Percentiles rank a stretch among this genome's conserved stretches.
These are phyloP conservation scores for Matsumurasca onukii DNA, from an alignment of 1,140 invertebrate species.

Conservation along the genomic window DNA sequence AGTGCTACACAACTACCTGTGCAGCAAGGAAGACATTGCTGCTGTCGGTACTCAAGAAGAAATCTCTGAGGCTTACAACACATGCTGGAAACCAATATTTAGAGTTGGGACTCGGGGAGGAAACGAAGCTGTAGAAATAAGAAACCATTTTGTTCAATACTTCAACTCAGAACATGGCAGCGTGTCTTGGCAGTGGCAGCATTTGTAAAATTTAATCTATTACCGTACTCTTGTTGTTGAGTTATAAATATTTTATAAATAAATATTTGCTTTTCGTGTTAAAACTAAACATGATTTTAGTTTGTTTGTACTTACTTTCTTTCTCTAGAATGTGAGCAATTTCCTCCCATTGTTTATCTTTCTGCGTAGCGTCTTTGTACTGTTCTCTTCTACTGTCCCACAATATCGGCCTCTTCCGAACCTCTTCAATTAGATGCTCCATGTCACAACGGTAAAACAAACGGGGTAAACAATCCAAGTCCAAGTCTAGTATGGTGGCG, in stretches of 20 bases:
- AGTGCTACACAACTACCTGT: slow-evolving; percentile 14
- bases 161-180: slow-evolving; percentile 12
- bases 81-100: slow-evolving; percentile 20
- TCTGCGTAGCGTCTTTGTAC: neutral
- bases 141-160: slow-evolving; percentile 13
- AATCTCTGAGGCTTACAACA: neutral
- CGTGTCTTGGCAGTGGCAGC: slow-evolving; percentile 17
- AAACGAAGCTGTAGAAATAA: slow-evolving; percentile 18
- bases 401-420: slow-evolving; percentile 1
- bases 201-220: too few species aligned
- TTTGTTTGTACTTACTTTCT: neutral
- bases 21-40: slow-evolving; percentile 3
- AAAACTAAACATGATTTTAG: neutral
- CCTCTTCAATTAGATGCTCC: too few species aligned
- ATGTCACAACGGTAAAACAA: too few species aligned
- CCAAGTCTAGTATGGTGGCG: too few species aligned
- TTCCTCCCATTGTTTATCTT: slow-evolving; percentile 1
- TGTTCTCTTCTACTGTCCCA: neutral
- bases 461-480: too few species aligned
- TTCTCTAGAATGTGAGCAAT: neutral
- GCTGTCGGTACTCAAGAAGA: slow-evolving; percentile 7
- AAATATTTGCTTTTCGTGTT: too few species aligned
- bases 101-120: neutral
- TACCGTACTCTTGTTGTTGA: too few species aligned
- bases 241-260: neutral